phyloP scores from a whole-genome alignment of 2,888 invertebrate genomes.

The Athalia circularis region DNA sequence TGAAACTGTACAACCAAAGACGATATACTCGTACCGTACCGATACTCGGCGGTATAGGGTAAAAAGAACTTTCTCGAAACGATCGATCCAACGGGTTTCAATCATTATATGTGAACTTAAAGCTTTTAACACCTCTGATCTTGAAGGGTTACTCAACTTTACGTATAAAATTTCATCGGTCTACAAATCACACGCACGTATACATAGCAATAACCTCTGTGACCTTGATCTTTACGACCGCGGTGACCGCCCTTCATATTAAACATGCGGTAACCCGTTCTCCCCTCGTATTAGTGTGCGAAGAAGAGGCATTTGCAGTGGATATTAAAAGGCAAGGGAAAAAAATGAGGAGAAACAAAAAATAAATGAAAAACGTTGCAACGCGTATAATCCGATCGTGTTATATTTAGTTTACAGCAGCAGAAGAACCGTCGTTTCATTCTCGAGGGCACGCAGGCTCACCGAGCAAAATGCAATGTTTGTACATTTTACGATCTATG shows the following conservation, averaged over 20 bases:
- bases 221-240: conserved; percentile 56
- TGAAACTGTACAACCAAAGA: background rate
- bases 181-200: conserved; percentile 62
- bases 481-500: conserved; percentile 47
- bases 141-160: background rate
- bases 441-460: conserved; percentile 44
- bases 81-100: background rate
- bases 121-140: background rate
- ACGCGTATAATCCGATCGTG: conserved; percentile 30
- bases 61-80: background rate
- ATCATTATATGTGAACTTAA: background rate
- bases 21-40: background rate
- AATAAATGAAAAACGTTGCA: conserved; percentile 16
- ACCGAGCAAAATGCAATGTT: conserved; percentile 38
- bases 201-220: conserved; percentile 62
- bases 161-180: background rate
- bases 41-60: background rate
- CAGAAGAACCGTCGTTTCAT: background rate
- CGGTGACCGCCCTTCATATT: conserved; percentile 54
- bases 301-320: conserved; percentile 36
- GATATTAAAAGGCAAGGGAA: background rate
- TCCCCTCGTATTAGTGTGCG: conserved; percentile 58
- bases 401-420: conserved; percentile 24
- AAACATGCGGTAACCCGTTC: conserved; percentile 59
- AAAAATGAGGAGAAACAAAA: conserved; percentile 6